Evolutionary conservation across 2,113 vertebrate genomes (phyloP).

Genomic region (Tragelaphus imberbis): DNA sequence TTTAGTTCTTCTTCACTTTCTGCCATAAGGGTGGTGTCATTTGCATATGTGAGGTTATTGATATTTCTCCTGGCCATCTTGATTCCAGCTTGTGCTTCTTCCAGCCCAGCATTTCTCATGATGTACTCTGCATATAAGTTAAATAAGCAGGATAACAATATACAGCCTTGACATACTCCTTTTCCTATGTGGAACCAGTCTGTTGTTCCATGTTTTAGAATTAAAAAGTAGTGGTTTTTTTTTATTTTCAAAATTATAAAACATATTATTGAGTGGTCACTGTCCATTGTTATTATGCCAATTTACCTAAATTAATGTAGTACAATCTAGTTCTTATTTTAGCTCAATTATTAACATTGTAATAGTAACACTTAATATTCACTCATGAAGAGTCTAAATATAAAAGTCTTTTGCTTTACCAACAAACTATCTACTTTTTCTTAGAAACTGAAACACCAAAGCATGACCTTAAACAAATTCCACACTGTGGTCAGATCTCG

Average conservation of each 20-base stretch:
- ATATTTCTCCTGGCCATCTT: too few relatives aligned
- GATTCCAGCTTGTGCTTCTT: too few relatives aligned
- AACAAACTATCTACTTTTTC: neutral
- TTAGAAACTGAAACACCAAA: neutral
- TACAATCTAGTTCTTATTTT: neutral
- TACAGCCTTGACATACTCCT: too few relatives aligned
- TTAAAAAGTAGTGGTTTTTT: neutral
- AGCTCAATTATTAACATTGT: neutral
- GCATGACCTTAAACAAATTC: neutral
- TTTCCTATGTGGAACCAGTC: too few relatives aligned
- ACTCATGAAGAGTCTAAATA: conserved; percentile 6
- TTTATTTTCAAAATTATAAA: neutral
- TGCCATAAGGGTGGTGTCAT: too few relatives aligned
- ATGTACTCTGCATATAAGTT: too few relatives aligned
- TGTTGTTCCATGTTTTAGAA: neutral
- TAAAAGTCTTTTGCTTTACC: neutral
- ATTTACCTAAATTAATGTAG: neutral
- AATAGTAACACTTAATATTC: conserved; percentile 9
- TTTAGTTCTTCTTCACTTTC: too few relatives aligned
- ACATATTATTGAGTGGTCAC: neutral
- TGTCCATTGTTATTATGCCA: neutral
- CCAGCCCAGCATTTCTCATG: too few relatives aligned
- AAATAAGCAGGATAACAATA: too few relatives aligned
- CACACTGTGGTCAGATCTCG: neutral
- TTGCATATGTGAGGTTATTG: too few relatives aligned